These are phyloP conservation scores for Paralichthys olivaceus DNA, from an alignment of 2,113 vertebrate genomes.

Conservation along the genomic window DNA sequence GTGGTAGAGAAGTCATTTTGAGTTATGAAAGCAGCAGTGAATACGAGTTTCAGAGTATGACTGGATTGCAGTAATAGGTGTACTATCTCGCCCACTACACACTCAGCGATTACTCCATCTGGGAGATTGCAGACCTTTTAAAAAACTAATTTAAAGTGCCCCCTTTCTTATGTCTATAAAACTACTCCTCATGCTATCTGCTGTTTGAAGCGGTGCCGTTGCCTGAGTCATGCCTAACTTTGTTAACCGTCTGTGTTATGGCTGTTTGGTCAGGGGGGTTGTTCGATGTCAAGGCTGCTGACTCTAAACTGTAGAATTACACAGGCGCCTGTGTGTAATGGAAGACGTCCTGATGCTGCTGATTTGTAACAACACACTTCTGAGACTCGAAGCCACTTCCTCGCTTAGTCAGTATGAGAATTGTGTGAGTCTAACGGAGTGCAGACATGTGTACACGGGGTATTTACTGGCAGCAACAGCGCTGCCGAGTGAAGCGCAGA, in stretches of 20 bases:
- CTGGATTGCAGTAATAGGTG: conserved; percentile 35
- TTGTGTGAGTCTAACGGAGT: conserved; percentile 57
- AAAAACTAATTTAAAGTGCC: neutral
- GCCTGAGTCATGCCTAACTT: conserved; percentile 30
- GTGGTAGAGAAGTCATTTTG: conserved; percentile 4
- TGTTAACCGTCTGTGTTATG: conserved; percentile 48
- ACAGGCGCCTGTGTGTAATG: conserved; percentile 46
- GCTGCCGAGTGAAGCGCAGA: conserved; percentile 61
- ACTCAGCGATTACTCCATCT: neutral
- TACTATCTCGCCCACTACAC: conserved; percentile 15
- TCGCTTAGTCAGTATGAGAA: conserved; percentile 79
- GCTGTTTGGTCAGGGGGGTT: conserved; percentile 30
- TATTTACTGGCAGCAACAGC: conserved; percentile 76
- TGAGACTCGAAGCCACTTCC: conserved; percentile 78
- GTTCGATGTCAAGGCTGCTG: conserved; percentile 45
- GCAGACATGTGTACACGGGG: conserved; percentile 52
- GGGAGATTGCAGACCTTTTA: conserved; percentile 15
- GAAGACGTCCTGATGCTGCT: conserved; percentile 54
- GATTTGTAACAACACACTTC: conserved; percentile 58
- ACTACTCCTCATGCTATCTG: neutral
- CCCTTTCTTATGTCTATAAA: neutral
- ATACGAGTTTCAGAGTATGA: conserved; percentile 36
- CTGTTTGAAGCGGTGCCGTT: neutral
- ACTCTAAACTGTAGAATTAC: conserved; percentile 26
- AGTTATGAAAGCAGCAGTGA: neutral